Evolutionary conservation across 2,113 vertebrate species (phyloP), one percentile per base, ranked within the genome.

Genomic region (Rhinolophus sinicus): DNA sequence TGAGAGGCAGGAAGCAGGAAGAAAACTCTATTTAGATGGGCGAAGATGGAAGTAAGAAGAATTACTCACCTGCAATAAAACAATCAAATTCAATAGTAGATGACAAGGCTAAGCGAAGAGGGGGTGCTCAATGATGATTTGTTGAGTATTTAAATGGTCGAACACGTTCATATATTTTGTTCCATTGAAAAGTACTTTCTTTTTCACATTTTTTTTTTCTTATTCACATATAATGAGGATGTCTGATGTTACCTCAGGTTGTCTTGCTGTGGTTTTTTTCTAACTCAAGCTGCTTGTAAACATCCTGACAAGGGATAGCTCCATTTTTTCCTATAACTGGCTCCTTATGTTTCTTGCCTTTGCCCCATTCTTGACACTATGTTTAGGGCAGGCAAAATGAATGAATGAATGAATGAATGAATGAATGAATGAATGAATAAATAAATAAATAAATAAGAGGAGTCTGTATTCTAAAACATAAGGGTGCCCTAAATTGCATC

Each of bases 1-100:
- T 35, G 73, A 96, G 30, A 76, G 30, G 26, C 62, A 85, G 38
- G n/a, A 28, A 81, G 14, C 69, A 90, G 70, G 54, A 81, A 85
- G 70, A 62, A 77, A 52, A 47, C 5, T 12, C 56, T 38, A 76
- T 30, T 35, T 82, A 18, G 38, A 12, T 54, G 90, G 90, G n/a
- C 78, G 12, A 35, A 91, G 44, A 80, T 72, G 94, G 69, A 64
- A 21, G 28, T 93, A 44, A 62, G 89, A 94, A 93, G 89, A 94
- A 93, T 93, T 1, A 82, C 56, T 64, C 19, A 69, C 40, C 19
- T 73, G 44, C n/a, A 58, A 70, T 54, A 54, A 85, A 40, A 83
- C 22, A 73, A 22, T 24, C 38, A 70, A 50, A 15, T 70, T 89
- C 77, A 78, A 88, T n/a, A 60, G 65, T 0, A 83, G 40, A 22